Conservation (phyloP, 2,888 invertebrate species). For the Panopea generosa region DNA sequence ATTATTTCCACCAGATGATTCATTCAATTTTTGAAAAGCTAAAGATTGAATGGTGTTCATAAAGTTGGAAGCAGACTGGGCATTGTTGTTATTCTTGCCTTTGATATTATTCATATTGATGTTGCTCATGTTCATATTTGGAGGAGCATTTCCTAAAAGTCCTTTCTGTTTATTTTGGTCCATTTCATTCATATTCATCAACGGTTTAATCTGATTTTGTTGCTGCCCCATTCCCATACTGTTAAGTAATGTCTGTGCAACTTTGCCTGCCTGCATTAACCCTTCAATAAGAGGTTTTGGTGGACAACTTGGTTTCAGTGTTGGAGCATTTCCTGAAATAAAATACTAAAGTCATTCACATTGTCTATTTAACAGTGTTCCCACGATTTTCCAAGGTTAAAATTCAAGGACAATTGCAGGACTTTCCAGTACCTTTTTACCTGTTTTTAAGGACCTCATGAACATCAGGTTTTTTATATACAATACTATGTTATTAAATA, state of each 20-base stretch:
- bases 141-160: constrained; percentile 37
- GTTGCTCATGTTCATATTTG: constrained; percentile 18
- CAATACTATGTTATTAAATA: too few species aligned
- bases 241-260: constrained; percentile 48
- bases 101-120: too few species aligned
- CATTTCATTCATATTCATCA: constrained; percentile 5
- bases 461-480: too few species aligned
- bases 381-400: too few species aligned
- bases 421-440: too few species aligned
- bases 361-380: too few species aligned
- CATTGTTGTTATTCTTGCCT: neutral
- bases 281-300: constrained; percentile 57
- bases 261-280: constrained; percentile 48
- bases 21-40: constrained; percentile 54
- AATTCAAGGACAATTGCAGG: too few species aligned
- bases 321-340: constrained; percentile 51
- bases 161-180: constrained; percentile 17
- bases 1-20: constrained; percentile 6
- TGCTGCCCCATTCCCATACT: constrained; percentile 22
- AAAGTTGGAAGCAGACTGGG: constrained; percentile 52
- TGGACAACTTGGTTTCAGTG: constrained; percentile 9
- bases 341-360: too few species aligned
- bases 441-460: too few species aligned
- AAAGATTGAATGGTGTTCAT: constrained; percentile 62
- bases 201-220: too few species aligned